phyloP scores from a whole-genome alignment of 2,797 vertebrate species.

The Nannoperca australis region DNA sequence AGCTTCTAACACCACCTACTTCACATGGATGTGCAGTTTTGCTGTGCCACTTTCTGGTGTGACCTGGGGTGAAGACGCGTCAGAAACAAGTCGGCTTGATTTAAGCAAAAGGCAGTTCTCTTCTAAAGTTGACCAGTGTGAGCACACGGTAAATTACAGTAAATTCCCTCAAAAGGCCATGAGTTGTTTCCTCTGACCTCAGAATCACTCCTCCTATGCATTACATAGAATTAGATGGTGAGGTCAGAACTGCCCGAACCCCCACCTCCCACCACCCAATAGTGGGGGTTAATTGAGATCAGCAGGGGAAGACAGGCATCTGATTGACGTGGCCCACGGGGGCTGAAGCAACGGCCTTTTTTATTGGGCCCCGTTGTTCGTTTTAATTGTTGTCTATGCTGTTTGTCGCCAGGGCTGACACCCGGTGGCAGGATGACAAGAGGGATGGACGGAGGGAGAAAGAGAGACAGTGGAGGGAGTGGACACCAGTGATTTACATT shows the following conservation, averaged over 20 bases:
- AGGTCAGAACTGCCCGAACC: slow-evolving; percentile 17
- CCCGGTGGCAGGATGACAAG: slow-evolving; percentile 54
- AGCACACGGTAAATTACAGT: not conserved
- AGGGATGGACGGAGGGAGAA: slow-evolving; percentile 39
- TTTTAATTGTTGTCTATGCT: slow-evolving; percentile 74
- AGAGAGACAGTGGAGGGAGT: slow-evolving; percentile 33
- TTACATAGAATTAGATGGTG: slow-evolving; percentile 38
- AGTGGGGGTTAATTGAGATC: slow-evolving; percentile 79
- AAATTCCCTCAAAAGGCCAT: slow-evolving; percentile 31
- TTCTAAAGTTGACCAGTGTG: slow-evolving; percentile 6
- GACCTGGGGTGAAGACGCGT: no score
- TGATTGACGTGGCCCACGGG: slow-evolving; percentile 56
- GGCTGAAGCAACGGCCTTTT: slow-evolving; percentile 26
- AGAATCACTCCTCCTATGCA: not conserved
- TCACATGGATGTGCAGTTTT: not conserved
- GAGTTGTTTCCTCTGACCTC: slow-evolving; percentile 33
- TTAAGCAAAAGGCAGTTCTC: not conserved
- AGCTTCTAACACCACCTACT: not conserved
- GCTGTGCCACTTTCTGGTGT: no score
- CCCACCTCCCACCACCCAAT: slow-evolving; percentile 1
- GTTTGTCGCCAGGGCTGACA: slow-evolving; percentile 57
- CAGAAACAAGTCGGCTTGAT: no score
- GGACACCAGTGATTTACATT: slow-evolving; percentile 77
- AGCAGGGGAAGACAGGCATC: slow-evolving; percentile 36
- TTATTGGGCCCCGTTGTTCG: slow-evolving; percentile 60